Conservation (phyloP, 2,797 vertebrate genomes). For the Sarcophilus harrisii region DNA sequence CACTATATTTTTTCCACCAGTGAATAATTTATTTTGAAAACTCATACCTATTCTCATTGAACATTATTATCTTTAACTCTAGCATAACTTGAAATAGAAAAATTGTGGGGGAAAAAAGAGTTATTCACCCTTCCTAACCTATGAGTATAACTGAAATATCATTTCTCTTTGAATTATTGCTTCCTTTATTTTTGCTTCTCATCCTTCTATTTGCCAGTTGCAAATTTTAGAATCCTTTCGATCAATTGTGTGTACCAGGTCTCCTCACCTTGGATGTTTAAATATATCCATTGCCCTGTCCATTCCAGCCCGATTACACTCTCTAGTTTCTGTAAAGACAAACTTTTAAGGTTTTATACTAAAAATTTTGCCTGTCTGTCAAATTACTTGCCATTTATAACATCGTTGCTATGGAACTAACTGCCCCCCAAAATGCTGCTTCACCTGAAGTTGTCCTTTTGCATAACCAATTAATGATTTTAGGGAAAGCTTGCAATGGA, state of each 20-base stretch:
- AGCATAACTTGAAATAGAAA: not conserved
- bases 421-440: not conserved
- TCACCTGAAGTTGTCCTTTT: not conserved
- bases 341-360: not conserved
- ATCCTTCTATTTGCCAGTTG: not conserved
- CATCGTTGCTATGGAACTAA: not conserved
- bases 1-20: not conserved
- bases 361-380: not conserved
- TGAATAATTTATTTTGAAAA: not conserved
- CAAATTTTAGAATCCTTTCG: not conserved
- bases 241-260: not conserved
- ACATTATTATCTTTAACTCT: not conserved
- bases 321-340: not conserved
- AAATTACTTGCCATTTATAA: not conserved
- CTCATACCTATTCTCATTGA: not conserved
- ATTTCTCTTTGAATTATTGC: not conserved
- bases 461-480: not conserved
- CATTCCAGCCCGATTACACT: not conserved
- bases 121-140: not conserved
- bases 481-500: not conserved
- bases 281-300: not conserved
- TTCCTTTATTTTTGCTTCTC: not conserved
- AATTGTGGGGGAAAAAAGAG: not conserved
- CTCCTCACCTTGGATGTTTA: not conserved
- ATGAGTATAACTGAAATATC: not conserved